Conservation (phyloP, 2,888 invertebrate species). For the Dorcus parallelipipedus region DNA sequence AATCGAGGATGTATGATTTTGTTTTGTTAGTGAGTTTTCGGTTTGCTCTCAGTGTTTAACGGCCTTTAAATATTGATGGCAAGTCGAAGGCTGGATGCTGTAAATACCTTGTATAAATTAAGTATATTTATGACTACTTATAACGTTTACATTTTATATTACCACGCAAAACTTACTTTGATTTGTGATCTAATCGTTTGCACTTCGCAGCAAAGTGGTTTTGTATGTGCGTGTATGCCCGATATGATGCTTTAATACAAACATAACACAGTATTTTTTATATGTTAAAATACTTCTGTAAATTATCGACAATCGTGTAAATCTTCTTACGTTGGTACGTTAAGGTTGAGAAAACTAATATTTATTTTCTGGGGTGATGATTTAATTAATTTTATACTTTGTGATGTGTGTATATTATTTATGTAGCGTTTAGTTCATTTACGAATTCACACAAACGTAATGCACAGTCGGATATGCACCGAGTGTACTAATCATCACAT, state of each 20-base stretch:
- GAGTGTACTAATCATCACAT: too few species aligned
- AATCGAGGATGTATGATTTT: too few species aligned
- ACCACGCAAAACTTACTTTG: neutral
- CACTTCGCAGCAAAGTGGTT: too few species aligned
- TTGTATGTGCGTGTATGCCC: neutral
- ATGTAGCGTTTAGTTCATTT: conserved; percentile 4
- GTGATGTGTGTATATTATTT: conserved; percentile 29
- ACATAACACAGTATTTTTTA: conserved; percentile 22
- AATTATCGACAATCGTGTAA: conserved; percentile 15
- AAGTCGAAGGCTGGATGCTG: conserved; percentile 1
- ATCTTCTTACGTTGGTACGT: conserved; percentile 11
- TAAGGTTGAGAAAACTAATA: conserved; percentile 16
- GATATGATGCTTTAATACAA: conserved; percentile 20
- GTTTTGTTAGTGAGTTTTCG: too few species aligned
- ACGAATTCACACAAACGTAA: neutral
- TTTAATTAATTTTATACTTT: conserved; percentile 17
- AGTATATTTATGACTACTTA: conserved; percentile 14
- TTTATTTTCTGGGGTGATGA: conserved; percentile 16
- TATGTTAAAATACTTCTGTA: conserved; percentile 14
- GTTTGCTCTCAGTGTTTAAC: too few species aligned
- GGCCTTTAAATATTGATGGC: too few species aligned
- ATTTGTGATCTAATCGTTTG: too few species aligned
- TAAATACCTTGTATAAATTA: conserved; percentile 13
- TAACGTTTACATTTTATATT: conserved; percentile 9
- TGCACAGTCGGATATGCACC: too few species aligned